A percentile compares a stretch with the other conserved stretches of the same genome.
These are phyloP conservation scores for Meda fulgida DNA, from an alignment of 2,797 vertebrate species.

Conservation along the genomic window DNA sequence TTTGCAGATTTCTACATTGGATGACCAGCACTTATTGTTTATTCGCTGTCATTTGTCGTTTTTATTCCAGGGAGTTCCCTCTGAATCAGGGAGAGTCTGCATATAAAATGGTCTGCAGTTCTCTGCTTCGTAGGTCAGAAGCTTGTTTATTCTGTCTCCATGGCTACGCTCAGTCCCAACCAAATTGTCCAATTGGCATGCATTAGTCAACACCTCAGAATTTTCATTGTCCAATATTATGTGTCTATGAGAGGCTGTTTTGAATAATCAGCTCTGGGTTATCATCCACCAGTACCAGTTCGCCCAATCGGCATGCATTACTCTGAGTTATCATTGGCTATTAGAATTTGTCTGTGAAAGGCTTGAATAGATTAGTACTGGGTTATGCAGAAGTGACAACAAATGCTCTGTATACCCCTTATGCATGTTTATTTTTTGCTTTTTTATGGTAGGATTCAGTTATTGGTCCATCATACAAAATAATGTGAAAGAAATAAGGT, in stretches of 20 bases:
- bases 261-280: constrained; percentile 47
- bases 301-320: constrained; percentile 83
- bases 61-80: constrained; percentile 99
- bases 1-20: constrained; percentile 65
- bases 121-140: constrained; percentile 99
- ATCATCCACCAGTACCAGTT: constrained; percentile 81
- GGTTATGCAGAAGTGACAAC: constrained; percentile 43
- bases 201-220: constrained; percentile 60
- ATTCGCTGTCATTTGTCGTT: constrained; percentile 98
- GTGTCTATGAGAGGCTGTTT: constrained; percentile 48
- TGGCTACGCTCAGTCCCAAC: constrained; percentile 99
- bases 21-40: constrained; percentile 99
- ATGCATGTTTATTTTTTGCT: constrained; percentile 53
- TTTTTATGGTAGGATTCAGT: constrained; percentile 42
- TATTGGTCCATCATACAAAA: constrained; percentile 26
- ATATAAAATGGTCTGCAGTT: constrained; percentile 99
- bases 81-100: constrained; percentile 99
- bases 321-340: constrained; percentile 49
- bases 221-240: constrained; percentile 48
- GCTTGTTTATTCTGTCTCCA: constrained; percentile 99
- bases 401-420: constrained; percentile 53
- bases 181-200: constrained; percentile 87
- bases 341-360: constrained; percentile 15
- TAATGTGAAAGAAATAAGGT: constrained; percentile 7
- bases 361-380: constrained; percentile 35